Conservation (phyloP, 2,113 vertebrate species). For the Larimichthys polyactis region DNA sequence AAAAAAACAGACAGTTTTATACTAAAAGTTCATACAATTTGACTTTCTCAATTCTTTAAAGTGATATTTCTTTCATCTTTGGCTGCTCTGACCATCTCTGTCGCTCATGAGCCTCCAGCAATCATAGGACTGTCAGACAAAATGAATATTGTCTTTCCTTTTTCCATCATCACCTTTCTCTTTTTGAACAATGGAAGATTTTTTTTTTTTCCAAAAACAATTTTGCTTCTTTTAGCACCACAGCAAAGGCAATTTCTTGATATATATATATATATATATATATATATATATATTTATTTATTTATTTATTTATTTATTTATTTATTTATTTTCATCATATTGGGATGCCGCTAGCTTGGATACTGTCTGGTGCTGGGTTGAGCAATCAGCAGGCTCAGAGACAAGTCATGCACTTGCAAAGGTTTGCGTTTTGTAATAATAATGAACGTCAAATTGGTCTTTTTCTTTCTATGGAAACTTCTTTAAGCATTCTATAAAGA, state of each 20-base stretch:
- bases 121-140: constrained; percentile 20
- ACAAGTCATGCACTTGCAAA: neutral
- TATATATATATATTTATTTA: no score
- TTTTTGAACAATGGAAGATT: constrained; percentile 7
- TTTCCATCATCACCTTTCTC: constrained; percentile 17
- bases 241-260: neutral
- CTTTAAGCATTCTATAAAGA: neutral
- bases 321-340: neutral
- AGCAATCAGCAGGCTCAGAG: neutral
- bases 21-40: neutral
- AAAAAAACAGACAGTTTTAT: neutral
- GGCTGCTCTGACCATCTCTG: neutral
- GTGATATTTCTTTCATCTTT: constrained; percentile 12
- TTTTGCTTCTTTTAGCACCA: constrained; percentile 1
- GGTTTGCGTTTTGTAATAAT: neutral
- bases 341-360: neutral
- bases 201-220: neutral
- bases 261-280: no score
- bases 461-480: neutral
- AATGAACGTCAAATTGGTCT: neutral
- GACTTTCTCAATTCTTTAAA: constrained; percentile 3
- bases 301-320: neutral
- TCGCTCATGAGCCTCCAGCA: neutral
- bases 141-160: constrained; percentile 16
- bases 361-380: neutral